Base-by-base conservation (phyloP, 2,113 vertebrate genomes). In the Bambusicola thoracicus region DNA sequence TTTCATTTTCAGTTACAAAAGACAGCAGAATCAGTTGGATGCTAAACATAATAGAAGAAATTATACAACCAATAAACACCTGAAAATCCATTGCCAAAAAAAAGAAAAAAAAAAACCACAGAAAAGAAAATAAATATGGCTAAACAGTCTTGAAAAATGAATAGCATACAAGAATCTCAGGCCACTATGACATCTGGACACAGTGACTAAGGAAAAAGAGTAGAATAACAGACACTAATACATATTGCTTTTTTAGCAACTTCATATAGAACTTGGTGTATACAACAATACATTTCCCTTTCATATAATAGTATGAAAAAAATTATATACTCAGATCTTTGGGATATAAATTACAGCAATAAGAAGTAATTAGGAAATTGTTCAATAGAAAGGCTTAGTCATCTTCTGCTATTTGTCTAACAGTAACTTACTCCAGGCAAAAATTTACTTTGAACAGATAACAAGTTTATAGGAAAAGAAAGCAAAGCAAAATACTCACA, bases 401-500 rank as follows among this genome's bases (percentile, higher is more conserved):
- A 56, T 13, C 81, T n/a, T 29, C 24, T 25, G 17, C 66, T 82
- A 49, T 49, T 67, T 67, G 13, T 32, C 30, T 84, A 65, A 86
- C 27, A 61, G 14, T 34, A 27, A 51, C 59, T 14, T 7, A 18
- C 55, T 88, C 27, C 29, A 38, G 65, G 36, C 27, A 92, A 95
- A 87, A 34, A 36, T 21, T 83, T 79, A 40, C 59, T 76, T 74
- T 85, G 53, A 80, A 58, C 49, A 93, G 89, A 89, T 56, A 95
- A 22, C 6, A 79, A 61, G 63, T 73, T 63, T 78, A 74, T 29
- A 95, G 58, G 63, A 92, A 83, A 91, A 62, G 20, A 83, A 94
- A 91, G 66, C 73, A 80, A 62, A 91, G 7, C 1, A 48, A 70
- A 95, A 55, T 97, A 99, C 99, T 99, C 97, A 99, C 99, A 99